These are phyloP conservation scores for Drosophila parvula DNA, from an alignment of 1,140 invertebrate genomes.

Conservation along the genomic window DNA sequence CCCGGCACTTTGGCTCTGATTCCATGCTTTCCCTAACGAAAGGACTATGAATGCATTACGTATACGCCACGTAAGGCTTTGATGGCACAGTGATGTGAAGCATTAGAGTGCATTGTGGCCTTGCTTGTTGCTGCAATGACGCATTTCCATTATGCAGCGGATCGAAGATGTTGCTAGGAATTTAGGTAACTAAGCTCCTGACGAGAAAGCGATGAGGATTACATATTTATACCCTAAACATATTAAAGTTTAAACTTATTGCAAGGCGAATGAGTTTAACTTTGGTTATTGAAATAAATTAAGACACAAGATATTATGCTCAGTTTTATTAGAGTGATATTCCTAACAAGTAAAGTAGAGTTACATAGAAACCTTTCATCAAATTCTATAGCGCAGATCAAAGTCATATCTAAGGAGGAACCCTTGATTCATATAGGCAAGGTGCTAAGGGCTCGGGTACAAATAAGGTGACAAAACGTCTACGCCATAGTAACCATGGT, in stretches of 20 bases:
- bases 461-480: not conserved
- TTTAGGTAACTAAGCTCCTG: not conserved
- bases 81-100: constrained; percentile 10
- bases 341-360: not conserved
- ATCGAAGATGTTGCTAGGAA: not conserved
- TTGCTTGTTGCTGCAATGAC: constrained; percentile 9
- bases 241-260: no score
- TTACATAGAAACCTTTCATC: not conserved
- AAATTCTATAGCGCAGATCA: not conserved
- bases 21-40: constrained; percentile 12
- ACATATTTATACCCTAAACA: no score
- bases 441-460: not conserved
- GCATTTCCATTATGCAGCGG: constrained; percentile 25
- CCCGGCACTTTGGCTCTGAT: constrained; percentile 4
- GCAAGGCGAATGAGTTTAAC: no score
- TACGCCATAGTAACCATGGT: not conserved
- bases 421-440: not conserved
- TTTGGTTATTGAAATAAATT: no score
- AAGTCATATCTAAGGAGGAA: not conserved
- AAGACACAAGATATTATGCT: no score
- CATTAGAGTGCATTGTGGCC: not conserved
- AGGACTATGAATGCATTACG: constrained; percentile 27
- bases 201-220: no score
- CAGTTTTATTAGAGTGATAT: not conserved
- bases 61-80: constrained; percentile 38